These are phyloP conservation scores for Gymnocheta viridis DNA, from an alignment of 2,888 invertebrate genomes.

Conservation along the genomic window DNA sequence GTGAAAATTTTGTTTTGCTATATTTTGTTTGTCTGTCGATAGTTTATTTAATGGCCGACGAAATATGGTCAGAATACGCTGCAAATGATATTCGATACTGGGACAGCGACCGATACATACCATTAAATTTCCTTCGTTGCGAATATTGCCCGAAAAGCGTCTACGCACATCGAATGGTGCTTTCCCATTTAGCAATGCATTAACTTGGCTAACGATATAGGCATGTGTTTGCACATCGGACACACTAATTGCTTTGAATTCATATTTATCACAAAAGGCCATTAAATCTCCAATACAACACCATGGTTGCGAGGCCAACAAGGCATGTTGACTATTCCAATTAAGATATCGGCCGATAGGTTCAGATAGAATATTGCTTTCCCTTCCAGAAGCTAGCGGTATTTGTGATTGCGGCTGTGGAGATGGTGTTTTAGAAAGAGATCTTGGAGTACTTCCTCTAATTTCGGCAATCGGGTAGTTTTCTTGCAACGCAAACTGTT, in stretches of 20 bases:
- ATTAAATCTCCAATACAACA: slow-evolving; percentile 78
- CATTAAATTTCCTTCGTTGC: slow-evolving; percentile 77
- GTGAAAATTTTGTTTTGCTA: slow-evolving; percentile 78
- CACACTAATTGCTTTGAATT: slow-evolving; percentile 76
- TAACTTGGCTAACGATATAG: slow-evolving; percentile 76
- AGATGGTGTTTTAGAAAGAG: slow-evolving; percentile 21
- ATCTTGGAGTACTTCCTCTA: not conserved
- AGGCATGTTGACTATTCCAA: slow-evolving; percentile 75
- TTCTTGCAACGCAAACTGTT: not conserved
- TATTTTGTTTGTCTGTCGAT: slow-evolving; percentile 77
- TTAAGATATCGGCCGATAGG: slow-evolving; percentile 74
- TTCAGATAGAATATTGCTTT: slow-evolving; percentile 26
- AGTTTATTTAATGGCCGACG: slow-evolving; percentile 76
- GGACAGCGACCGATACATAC: slow-evolving; percentile 78
- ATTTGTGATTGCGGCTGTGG: slow-evolving; percentile 12
- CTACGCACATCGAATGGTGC: slow-evolving; percentile 77
- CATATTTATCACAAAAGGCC: slow-evolving; percentile 78
- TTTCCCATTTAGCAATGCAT: slow-evolving; percentile 72
- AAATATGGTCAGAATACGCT: slow-evolving; percentile 76
- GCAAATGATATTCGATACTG: slow-evolving; percentile 77
- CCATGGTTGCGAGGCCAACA: slow-evolving; percentile 75
- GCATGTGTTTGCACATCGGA: slow-evolving; percentile 75
- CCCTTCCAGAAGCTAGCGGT: not conserved
- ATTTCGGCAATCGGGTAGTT: slow-evolving; percentile 1
- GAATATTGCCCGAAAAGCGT: slow-evolving; percentile 77